Evolutionary conservation across 2,113 vertebrate species (phyloP), one percentile per base, ranked within the genome.

Genomic region (Leptodactylus fuscus): DNA sequence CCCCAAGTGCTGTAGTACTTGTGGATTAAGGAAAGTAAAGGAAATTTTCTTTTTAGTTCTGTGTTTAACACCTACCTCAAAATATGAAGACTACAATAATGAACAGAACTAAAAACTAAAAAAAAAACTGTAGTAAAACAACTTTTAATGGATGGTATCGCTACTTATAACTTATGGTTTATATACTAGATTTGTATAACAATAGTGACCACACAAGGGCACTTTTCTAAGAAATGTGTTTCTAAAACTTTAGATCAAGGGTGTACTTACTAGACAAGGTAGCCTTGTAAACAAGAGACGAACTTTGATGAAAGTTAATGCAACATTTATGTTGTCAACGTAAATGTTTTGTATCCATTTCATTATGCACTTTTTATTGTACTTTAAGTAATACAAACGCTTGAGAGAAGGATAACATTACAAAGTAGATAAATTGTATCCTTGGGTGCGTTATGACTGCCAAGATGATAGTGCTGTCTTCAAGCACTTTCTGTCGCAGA

Each of bases 131-230:
- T n/a, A n/a, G n/a, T 75, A 29, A 65, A 15, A 65, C 18, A 8
- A 16, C 12, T 76, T 76, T 76, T 76, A 46, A 76, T 51, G 73
- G 73, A 76, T 51, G 46, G 44, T 15, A 51, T 15, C 46, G 51
- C 46, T 76, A 11, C 44, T 51, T n/a, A 15, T 70, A 38, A 41
- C 6, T 16, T 65, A 16, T 65, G 58, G 13, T 29, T 55, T 62
- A 15, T 62, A 27, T 22, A 1, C 5, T 4, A 53, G 3, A 8
- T 53, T n/a, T 53, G 51, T n/a, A 53, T n/a, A 53, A 53, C 20
- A 53, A 1, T 22, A 53, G 20, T 5, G 20, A 53, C 7, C 49
- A 48, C 15, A 51, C 48, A 16, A 51, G 48, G 16, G 5, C 1
- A 18, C 16, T 51, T 55, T 55, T 55, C 8, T 55, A 55, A n/a